Evolutionary conservation across 2,888 invertebrate species (phyloP).

Genomic region (Agonopterix arenella): DNA sequence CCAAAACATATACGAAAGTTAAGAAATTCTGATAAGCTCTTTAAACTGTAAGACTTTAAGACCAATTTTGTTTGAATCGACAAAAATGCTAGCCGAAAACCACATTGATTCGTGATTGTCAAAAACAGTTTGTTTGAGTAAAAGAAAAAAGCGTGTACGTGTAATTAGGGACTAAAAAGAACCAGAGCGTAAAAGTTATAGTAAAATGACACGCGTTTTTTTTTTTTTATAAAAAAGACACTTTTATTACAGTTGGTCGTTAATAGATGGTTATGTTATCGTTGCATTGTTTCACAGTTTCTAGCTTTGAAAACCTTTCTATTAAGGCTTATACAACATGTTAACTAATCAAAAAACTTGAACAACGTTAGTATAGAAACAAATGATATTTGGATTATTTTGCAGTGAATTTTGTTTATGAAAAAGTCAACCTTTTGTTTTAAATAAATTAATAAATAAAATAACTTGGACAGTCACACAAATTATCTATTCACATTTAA

Average conservation of each 20-base stretch:
- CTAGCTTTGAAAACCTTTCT: not conserved
- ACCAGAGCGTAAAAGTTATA: conserved; percentile 37
- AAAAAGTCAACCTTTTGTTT: no score
- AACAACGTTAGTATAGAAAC: no score
- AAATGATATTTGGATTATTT: no score
- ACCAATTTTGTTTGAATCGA: no score
- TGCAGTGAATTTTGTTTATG: no score
- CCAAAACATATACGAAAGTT: no score
- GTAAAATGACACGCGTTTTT: conserved; percentile 12
- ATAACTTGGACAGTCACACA: no score
- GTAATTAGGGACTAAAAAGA: conserved; percentile 9
- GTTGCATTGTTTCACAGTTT: not conserved
- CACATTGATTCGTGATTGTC: not conserved
- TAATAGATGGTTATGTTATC: not conserved
- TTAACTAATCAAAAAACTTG: no score
- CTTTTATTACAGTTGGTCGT: conserved; percentile 1
- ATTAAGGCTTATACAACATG: not conserved
- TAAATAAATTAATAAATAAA: no score
- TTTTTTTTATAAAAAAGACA: not conserved
- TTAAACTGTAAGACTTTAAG: no score
- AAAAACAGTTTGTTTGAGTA: not conserved
- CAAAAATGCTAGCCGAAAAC: not conserved
- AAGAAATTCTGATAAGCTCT: no score
- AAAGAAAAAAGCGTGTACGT: not conserved
- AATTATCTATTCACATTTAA: no score